These are phyloP conservation scores for Drosophila serrata DNA, from an alignment of 1,140 invertebrate genomes.

Conservation along the genomic window DNA sequence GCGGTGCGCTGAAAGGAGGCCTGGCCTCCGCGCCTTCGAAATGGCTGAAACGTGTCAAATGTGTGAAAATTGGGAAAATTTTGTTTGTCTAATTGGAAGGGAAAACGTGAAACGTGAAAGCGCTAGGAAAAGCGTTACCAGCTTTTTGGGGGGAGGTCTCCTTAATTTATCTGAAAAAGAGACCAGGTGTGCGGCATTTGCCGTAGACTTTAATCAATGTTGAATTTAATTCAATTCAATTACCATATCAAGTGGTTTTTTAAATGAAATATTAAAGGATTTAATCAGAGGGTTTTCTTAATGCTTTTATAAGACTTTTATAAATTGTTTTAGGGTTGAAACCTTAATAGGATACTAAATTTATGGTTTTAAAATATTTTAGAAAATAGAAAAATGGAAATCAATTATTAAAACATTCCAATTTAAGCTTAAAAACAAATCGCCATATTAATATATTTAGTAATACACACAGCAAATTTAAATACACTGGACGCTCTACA, in stretches of 20 bases:
- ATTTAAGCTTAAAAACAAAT: background rate
- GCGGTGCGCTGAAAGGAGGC: constrained; percentile 4
- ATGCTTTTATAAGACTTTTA: background rate
- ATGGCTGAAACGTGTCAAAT: constrained; percentile 76
- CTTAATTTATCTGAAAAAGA: constrained; percentile 27
- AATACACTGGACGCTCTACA: constrained; percentile 7
- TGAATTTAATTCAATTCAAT: constrained; percentile 4
- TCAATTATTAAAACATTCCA: background rate
- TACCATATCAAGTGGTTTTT: constrained; percentile 7
- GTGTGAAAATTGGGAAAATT: constrained; percentile 75
- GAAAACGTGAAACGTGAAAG: constrained; percentile 8
- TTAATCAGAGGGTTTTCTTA: background rate
- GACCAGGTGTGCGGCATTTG: constrained; percentile 22
- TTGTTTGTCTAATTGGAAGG: constrained; percentile 71
- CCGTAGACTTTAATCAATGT: constrained; percentile 11
- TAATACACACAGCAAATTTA: background rate
- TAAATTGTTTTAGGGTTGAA: background rate
- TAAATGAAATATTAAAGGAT: constrained; percentile 7
- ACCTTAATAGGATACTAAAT: background rate
- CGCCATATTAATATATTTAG: background rate
- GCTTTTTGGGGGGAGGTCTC: background rate
- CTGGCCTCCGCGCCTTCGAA: constrained; percentile 25
- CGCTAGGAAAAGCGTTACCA: constrained; percentile 1
- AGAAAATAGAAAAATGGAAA: background rate
- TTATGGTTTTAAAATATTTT: background rate